A percentile compares a stretch with the other conserved stretches of the same genome.
These are phyloP conservation scores for Rhinogobius similis DNA, from an alignment of 2,113 vertebrate genomes.

Conservation along the genomic window DNA sequence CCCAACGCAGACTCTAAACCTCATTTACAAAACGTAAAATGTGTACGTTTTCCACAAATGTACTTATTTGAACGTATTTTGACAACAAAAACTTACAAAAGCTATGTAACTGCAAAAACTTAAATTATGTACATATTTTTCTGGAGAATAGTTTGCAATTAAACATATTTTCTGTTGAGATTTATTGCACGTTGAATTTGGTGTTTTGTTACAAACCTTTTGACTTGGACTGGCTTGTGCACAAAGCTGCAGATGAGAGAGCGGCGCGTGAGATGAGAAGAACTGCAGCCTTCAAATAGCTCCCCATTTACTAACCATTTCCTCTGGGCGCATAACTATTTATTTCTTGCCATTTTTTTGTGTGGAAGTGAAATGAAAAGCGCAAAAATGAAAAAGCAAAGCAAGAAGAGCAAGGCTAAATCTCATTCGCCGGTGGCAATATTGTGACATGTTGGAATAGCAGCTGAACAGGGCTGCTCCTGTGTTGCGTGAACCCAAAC, in stretches of 20 bases:
- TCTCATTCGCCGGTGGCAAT: slow-evolving; percentile 49
- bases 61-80: too few relatives aligned
- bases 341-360: slow-evolving; percentile 37
- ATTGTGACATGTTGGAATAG: slow-evolving; percentile 51
- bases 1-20: too few relatives aligned
- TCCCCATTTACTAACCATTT: slow-evolving; percentile 42
- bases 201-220: slow-evolving; percentile 1
- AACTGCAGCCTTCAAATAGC: slow-evolving; percentile 22
- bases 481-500: slow-evolving; percentile 3
- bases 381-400: slow-evolving; percentile 14
- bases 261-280: slow-evolving; percentile 13
- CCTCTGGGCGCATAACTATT: slow-evolving; percentile 44
- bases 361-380: slow-evolving; percentile 55
- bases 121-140: too few relatives aligned
- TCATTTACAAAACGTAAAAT: too few relatives aligned
- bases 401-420: slow-evolving; percentile 39
- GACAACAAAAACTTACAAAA: too few relatives aligned
- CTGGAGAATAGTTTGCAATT: too few relatives aligned
- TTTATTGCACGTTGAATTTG: not conserved
- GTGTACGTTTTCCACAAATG: too few relatives aligned
- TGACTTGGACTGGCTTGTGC: not conserved
- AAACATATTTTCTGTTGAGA: not conserved
- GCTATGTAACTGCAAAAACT: too few relatives aligned
- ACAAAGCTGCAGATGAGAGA: slow-evolving; percentile 26
- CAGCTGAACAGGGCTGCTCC: slow-evolving; percentile 45